Evolutionary conservation across 2,113 vertebrate species (phyloP).

Genomic region (Acanthisitta chloris): DNA sequence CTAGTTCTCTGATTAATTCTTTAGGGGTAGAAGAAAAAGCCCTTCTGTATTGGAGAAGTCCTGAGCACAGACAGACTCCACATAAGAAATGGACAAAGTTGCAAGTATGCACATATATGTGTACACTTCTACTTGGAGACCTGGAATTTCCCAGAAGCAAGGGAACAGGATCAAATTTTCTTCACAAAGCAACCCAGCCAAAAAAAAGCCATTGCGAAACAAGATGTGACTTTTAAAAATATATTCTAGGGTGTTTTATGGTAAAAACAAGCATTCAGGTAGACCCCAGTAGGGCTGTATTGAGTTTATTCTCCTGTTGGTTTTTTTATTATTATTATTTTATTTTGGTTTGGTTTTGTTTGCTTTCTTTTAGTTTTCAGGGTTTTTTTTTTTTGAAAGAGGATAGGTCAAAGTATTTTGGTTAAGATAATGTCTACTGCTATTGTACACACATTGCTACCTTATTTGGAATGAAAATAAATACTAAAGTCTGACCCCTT

Average conservation of each 20-base stretch:
- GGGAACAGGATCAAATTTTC: background rate
- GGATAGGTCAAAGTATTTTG: background rate
- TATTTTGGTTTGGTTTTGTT: too few relatives aligned
- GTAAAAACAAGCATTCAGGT: background rate
- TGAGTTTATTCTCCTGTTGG: background rate
- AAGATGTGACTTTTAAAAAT: accelerated
- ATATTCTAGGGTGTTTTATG: background rate
- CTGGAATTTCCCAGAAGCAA: background rate
- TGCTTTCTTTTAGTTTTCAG: too few relatives aligned
- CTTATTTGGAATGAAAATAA: background rate
- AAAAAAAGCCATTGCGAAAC: background rate
- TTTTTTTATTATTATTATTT: too few relatives aligned
- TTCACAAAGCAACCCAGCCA: background rate
- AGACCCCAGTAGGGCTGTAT: background rate
- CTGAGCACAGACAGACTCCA: background rate
- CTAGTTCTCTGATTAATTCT: background rate
- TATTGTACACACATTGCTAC: background rate
- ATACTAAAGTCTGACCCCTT: background rate
- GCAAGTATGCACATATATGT: background rate
- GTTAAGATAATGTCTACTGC: background rate
- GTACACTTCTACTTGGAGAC: background rate
- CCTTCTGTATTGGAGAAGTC: background rate
- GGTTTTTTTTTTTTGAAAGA: background rate
- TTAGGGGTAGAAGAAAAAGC: background rate
- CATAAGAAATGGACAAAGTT: background rate